These are phyloP conservation scores for Lasioglossum malachurum DNA, from an alignment of 2,888 invertebrate genomes.

Conservation along the genomic window DNA sequence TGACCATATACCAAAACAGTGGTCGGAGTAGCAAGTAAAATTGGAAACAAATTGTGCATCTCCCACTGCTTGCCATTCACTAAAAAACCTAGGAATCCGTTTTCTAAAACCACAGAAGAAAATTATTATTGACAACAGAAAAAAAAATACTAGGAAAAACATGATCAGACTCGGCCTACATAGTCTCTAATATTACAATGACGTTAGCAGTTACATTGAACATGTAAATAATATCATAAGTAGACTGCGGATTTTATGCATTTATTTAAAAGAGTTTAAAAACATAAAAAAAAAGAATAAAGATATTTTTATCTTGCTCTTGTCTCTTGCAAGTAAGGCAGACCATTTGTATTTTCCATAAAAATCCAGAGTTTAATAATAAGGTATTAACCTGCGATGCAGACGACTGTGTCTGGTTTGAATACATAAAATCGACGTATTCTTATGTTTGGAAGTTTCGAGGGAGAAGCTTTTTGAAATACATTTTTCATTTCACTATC, in stretches of 20 bases:
- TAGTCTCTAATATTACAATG: not conserved
- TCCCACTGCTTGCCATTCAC: constrained; percentile 69
- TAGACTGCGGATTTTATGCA: no score
- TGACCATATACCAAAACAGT: constrained; percentile 71
- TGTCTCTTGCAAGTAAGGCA: no score
- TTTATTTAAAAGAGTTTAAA: no score
- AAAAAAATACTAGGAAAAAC: not conserved
- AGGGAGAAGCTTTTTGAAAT: not conserved
- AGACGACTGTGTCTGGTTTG: constrained; percentile 65
- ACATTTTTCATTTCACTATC: constrained; percentile 11
- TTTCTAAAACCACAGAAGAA: constrained; percentile 62
- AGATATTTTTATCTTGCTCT: no score
- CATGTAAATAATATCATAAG: not conserved
- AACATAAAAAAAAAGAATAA: no score
- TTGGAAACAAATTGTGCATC: constrained; percentile 69
- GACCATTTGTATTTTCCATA: no score
- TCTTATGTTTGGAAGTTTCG: constrained; percentile 50
- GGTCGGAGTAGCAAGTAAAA: constrained; percentile 70
- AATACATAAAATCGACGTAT: constrained; percentile 70
- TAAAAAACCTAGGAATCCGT: constrained; percentile 76
- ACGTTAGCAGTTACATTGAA: not conserved
- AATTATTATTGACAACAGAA: not conserved
- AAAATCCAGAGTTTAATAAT: not conserved
- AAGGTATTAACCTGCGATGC: constrained; percentile 72
- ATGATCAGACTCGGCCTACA: not conserved